Evolutionary conservation across 2,888 invertebrate genomes (phyloP).

Genomic region (Geophilus truncorum): DNA sequence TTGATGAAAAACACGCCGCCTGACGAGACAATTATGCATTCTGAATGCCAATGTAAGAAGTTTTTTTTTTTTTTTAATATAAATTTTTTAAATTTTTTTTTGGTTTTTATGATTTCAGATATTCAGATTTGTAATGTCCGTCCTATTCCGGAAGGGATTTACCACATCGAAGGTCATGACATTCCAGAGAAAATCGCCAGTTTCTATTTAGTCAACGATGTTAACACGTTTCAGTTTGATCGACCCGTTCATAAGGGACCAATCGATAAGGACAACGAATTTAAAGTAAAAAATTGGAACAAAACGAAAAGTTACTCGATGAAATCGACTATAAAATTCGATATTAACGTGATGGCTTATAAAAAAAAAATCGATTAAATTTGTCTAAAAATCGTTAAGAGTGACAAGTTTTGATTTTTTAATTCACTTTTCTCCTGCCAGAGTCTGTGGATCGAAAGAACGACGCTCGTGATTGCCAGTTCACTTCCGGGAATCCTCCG

Average conservation of each 20-base stretch:
- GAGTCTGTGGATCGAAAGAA: slow-evolving; percentile 91
- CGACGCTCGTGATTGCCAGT: slow-evolving; percentile 73
- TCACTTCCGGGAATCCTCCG: slow-evolving; percentile 84
- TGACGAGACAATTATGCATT: slow-evolving; percentile 75
- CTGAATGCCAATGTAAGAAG: slow-evolving; percentile 73
- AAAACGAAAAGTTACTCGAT: too few relatives aligned
- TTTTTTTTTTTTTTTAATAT: background rate
- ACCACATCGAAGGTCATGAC: slow-evolving; percentile 56
- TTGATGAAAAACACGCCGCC: slow-evolving; percentile 87
- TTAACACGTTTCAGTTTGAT: slow-evolving; percentile 83
- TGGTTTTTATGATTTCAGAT: slow-evolving; percentile 54
- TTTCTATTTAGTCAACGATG: slow-evolving; percentile 87
- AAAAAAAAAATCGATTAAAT: background rate
- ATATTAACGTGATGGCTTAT: background rate
- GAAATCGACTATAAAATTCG: background rate
- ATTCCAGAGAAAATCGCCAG: slow-evolving; percentile 81
- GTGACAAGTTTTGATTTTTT: too few relatives aligned
- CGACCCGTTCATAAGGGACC: slow-evolving; percentile 82
- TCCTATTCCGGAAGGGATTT: slow-evolving; percentile 67
- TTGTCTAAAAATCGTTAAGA: too few relatives aligned
- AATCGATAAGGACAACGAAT: slow-evolving; percentile 90
- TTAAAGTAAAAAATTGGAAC: slow-evolving; percentile 58
- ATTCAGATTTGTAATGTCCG: slow-evolving; percentile 93
- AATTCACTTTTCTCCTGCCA: too few relatives aligned
- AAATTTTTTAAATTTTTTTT: background rate